Conservation (phyloP, 2,113 vertebrate species). For the Cygnus buccinator region DNA sequence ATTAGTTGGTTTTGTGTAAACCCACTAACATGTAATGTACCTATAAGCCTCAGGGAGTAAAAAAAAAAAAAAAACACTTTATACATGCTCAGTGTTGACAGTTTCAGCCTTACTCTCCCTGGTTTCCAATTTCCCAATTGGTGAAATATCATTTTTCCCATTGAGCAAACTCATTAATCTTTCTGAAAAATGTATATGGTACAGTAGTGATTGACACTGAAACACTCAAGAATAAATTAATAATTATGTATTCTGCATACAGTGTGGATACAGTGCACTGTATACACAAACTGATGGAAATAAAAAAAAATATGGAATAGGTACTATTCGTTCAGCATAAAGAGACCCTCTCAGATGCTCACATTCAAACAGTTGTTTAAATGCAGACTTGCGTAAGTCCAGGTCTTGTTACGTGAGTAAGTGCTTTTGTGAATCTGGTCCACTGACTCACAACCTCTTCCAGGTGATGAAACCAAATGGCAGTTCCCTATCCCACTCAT, state of each 20-base stretch:
- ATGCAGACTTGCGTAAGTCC: neutral
- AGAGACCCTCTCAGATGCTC: neutral
- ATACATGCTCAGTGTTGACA: neutral
- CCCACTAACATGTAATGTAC: neutral
- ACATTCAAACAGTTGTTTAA: neutral
- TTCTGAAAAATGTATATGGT: neutral
- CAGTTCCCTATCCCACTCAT: neutral
- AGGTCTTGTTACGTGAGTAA: neutral
- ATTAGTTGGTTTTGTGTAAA: neutral
- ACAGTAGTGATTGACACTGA: neutral
- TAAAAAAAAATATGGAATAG: neutral
- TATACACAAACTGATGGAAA: neutral
- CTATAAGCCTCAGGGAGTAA: neutral
- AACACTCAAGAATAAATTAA: neutral
- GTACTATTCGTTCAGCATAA: neutral
- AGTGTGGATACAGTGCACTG: neutral
- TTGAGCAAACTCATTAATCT: neutral
- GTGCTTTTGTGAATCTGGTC: neutral
- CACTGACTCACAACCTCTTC: neutral
- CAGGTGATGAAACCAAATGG: neutral
- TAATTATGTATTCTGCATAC: neutral
- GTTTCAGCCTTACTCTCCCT: neutral
- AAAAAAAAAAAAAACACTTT: neutral
- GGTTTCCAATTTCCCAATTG: neutral
- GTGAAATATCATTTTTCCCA: neutral